Evolutionary conservation across 2,888 invertebrate genomes (phyloP).

Genomic region (Euplexia lucipara): DNA sequence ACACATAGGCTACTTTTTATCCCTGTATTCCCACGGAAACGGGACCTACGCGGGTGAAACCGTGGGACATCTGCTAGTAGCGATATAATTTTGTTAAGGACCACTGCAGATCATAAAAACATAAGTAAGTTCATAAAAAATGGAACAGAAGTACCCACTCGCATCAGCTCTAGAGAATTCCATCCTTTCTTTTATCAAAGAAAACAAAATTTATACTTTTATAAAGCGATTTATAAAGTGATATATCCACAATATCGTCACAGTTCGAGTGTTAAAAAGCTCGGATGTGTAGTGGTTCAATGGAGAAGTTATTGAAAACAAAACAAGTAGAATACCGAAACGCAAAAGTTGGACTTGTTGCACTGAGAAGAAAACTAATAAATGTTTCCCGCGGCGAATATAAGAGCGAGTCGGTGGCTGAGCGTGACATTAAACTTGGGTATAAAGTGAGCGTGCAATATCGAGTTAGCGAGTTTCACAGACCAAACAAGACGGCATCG

Average conservation of each 20-base stretch:
- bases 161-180: constrained; percentile 15
- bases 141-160: neutral
- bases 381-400: constrained; percentile 81
- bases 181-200: constrained; percentile 6
- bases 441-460: constrained; percentile 88
- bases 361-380: constrained; percentile 80
- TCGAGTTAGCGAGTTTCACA: constrained; percentile 86
- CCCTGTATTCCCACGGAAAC: too few species aligned
- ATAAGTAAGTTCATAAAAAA: neutral
- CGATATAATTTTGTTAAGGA: neutral
- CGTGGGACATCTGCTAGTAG: too few species aligned
- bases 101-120: neutral
- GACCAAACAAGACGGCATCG: constrained; percentile 81
- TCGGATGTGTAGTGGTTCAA: constrained; percentile 59
- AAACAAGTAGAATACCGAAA: constrained; percentile 73
- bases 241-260: constrained; percentile 37
- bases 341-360: constrained; percentile 83
- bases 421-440: constrained; percentile 83
- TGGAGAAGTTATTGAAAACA: constrained; percentile 73
- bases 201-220: constrained; percentile 39
- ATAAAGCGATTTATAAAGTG: constrained; percentile 18
- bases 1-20: too few species aligned
- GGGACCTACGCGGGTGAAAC: too few species aligned
- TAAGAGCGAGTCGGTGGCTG: constrained; percentile 72
- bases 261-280: constrained; percentile 56